Evolutionary conservation across 2,113 vertebrate species (phyloP), one percentile per base, ranked within the genome.

Genomic region (Oncorhynchus mykiss): DNA sequence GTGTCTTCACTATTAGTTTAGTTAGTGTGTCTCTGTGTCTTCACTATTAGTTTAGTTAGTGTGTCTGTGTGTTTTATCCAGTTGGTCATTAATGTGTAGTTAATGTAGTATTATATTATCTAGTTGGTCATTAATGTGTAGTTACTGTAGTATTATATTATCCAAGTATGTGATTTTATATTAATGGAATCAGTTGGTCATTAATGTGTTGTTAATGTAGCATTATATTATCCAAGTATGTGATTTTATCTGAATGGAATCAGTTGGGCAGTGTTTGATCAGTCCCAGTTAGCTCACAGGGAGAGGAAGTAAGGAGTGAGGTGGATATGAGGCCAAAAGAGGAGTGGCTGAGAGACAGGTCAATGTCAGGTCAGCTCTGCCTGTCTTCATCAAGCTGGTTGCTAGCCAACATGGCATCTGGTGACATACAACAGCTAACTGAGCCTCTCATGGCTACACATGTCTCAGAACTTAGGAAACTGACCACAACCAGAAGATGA

Each of bases 281-380:
- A 45, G 39, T 45, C 8, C 39, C 54, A 20, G 54, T 57, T 57
- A 16, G 54, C 54, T 57, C 54, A 57, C 54, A 20, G 54, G 54
- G 27, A 25, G 22, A 12, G 72, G 49, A 25, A 45, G 70, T 54
- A 51, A n/a, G 9, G 78, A 39, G 59, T 62, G 59, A 62, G n/a
- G 49, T 54, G 49, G 64, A 7, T 20, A n/a, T 62, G 59, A 62
- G 59, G 74, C 79, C 82, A 84, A 22, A 74, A 25, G 68, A 51
- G 77, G 84, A 18, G 82, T 80, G 84, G 78, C 76, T 80, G 75
- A 18, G 59, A 39, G 27, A 12, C n/a, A 72, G 84, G 84, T 89
- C 82, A 76, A 85, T 76, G 74, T 88, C 74, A 72, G 88, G 88
- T 89, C 87, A 78, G 73, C 13, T 72, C 73, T 64, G 67, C 69